Evolutionary conservation across 2,888 invertebrate genomes (phyloP), one percentile per base, ranked within the genome.

Genomic region (Pollenia angustigena): DNA sequence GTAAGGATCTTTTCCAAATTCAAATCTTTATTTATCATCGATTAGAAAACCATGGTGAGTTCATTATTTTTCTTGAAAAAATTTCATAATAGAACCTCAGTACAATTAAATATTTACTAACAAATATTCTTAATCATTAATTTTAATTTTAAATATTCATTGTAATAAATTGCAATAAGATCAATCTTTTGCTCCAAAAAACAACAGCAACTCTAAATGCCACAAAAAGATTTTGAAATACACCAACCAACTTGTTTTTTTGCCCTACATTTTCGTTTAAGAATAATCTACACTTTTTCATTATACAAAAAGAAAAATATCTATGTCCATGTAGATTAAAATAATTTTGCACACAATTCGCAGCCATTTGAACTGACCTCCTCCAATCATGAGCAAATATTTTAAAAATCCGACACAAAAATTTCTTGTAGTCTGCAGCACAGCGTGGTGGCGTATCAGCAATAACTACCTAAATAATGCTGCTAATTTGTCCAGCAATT

Each of bases 401-500:
- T 16, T 52, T 10, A 8, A 44, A 76, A 48, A 42, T 52, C 11
- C 16, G 12, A 42, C 14, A 32, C 32, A 60, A 58, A 52, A 52
- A 44, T 79, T 50, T 4, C 54, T 3, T 44, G 44, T n/a, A 23
- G 14, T 1, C 50, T 44, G 0, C 42, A 32, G 14, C 48, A 18
- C 69, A 76, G 58, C 64, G 46, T 76, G 76, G 12, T 56, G 80
- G 80, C 60, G 74, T 85, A 75, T 60, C 32, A 18, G 50, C 18
- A 79, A 56, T 74, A 64, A 54, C n/a, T 54, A 11, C 66, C 32
- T 56, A 46, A 71, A 64, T 32, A 66, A 32, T 32, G 44, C 32
- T 44, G 71, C 64, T 81, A 85, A 85, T 85, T 85, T 78, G 81
- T 78, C 52, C 64, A 76, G 78, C 72, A 66, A 76, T 76, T 76